These are phyloP conservation scores for Epistrophe grossulariae DNA, from an alignment of 2,888 invertebrate genomes.

Conservation along the genomic window DNA sequence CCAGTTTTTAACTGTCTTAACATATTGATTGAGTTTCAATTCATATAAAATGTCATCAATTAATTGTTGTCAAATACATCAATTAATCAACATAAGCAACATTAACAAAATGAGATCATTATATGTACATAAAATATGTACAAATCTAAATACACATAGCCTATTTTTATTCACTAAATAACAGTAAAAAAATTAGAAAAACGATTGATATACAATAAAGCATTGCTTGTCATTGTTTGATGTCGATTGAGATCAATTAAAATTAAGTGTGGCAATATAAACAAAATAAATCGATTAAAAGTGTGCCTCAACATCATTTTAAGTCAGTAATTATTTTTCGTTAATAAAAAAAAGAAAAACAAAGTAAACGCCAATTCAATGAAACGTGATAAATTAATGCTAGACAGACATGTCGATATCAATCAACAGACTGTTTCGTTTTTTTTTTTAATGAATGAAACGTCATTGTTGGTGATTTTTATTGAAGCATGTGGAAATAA, in stretches of 20 bases:
- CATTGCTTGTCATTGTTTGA: conserved; percentile 32
- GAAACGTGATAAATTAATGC: conserved; percentile 50
- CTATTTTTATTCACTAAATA: not conserved
- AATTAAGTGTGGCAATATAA: conserved; percentile 48
- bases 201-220: conserved; percentile 14
- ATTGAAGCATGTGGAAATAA: not conserved
- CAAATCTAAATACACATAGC: conserved; percentile 2
- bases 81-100: not conserved
- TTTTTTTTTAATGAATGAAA: not conserved
- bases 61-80: not conserved
- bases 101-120: not conserved
- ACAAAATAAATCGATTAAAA: conserved; percentile 63
- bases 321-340: conserved; percentile 49
- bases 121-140: not conserved
- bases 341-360: conserved; percentile 33
- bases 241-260: conserved; percentile 68
- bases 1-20: not conserved
- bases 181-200: not conserved
- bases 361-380: conserved; percentile 35
- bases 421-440: conserved; percentile 2
- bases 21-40: not conserved
- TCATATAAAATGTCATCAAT: not conserved
- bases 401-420: conserved; percentile 31
- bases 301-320: conserved; percentile 46
- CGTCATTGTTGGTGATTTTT: conserved; percentile 2